phyloP scores from a whole-genome alignment of 2,797 vertebrate genomes.

The Gouania willdenowi region DNA sequence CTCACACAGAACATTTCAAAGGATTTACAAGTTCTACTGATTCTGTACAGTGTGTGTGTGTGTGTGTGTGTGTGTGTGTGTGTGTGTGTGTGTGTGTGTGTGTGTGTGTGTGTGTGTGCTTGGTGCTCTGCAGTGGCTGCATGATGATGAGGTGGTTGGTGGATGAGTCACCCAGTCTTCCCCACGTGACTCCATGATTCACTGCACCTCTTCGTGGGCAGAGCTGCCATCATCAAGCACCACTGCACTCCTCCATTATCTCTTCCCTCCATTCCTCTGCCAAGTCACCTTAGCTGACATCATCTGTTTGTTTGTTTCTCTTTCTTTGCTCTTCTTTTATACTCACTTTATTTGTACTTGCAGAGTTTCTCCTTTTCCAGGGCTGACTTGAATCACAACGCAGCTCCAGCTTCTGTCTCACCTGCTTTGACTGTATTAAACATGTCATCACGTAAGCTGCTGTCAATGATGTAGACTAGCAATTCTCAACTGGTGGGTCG shows the following conservation, averaged over 20 bases:
- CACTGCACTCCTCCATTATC: conserved; percentile 4
- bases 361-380: no score
- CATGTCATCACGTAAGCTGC: no score
- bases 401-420: no score
- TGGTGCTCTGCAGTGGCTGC: conserved; percentile 64
- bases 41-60: no score
- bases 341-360: neutral
- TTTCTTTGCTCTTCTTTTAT: neutral
- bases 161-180: conserved; percentile 74
- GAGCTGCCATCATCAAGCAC: conserved; percentile 51
- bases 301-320: neutral
- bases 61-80: no score
- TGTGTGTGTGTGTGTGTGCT: conserved; percentile 2
- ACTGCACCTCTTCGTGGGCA: conserved; percentile 64
- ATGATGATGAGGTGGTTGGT: conserved; percentile 57
- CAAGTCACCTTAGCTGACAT: neutral
- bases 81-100: neutral
- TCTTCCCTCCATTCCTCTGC: neutral
- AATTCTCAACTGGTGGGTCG: no score
- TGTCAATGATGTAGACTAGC: no score
- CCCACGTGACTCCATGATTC: conserved; percentile 76
- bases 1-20: no score
- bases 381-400: no score
- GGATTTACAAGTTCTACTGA: no score
- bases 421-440: no score